A percentile compares a stretch with the other conserved stretches of the same genome.
phyloP scores from a whole-genome alignment of 2,888 invertebrate genomes.

The Limnephilus auricula region DNA sequence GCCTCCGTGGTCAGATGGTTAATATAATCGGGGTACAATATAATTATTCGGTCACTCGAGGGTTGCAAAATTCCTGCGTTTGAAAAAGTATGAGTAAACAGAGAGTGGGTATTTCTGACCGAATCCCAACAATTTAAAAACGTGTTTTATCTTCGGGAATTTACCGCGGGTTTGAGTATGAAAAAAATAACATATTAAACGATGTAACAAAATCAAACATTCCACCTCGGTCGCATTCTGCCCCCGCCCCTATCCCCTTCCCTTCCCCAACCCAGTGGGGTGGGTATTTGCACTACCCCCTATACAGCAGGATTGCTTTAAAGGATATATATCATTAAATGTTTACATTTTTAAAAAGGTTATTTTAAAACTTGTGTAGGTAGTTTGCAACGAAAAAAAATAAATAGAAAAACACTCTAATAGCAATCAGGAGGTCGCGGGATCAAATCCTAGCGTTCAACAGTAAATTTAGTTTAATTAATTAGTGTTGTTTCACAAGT shows the following conservation, averaged over 20 bases:
- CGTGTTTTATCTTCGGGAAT: constrained; percentile 62
- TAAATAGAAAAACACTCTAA: too few relatives aligned
- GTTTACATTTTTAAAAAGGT: background rate
- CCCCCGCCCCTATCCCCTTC: background rate
- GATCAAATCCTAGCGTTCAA: too few relatives aligned
- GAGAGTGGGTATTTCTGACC: constrained; percentile 7
- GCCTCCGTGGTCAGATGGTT: too few relatives aligned
- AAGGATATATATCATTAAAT: background rate
- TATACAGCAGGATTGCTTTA: background rate
- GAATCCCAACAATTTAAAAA: constrained; percentile 57
- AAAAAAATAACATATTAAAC: constrained; percentile 54
- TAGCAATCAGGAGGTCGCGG: too few relatives aligned
- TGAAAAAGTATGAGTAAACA: constrained; percentile 27
- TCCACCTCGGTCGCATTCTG: constrained; percentile 22
- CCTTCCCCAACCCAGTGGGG: background rate
- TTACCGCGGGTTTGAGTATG: background rate
- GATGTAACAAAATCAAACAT: constrained; percentile 48
- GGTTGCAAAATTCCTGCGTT: constrained; percentile 33
- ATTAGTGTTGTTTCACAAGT: too few relatives aligned
- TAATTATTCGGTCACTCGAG: background rate
- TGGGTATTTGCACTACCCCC: background rate
- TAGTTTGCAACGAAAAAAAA: background rate
- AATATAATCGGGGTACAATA: background rate
- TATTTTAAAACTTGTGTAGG: background rate
- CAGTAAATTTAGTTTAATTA: too few relatives aligned